Percentiles rank a stretch among this genome's conserved stretches.
Conservation (phyloP, 2,113 vertebrate species). For the Tauraco erythrolophus region DNA sequence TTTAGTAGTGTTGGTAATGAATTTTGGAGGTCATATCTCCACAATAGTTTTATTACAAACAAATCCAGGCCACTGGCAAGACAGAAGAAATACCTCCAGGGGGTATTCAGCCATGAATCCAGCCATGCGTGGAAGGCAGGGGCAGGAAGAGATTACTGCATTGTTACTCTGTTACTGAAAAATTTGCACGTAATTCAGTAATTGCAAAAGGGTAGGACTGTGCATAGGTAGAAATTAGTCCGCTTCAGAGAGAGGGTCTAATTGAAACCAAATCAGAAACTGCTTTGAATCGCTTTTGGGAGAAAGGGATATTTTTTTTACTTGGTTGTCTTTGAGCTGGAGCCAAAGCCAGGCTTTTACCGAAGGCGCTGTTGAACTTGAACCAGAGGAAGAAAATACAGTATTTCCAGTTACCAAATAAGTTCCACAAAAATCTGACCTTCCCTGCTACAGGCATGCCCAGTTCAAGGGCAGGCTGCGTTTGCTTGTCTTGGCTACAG, state of each 20-base stretch:
- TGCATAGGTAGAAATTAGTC: neutral
- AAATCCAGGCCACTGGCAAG: neutral
- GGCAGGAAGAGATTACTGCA: neutral
- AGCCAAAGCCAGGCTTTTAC: neutral
- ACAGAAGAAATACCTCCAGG: neutral
- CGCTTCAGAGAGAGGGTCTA: neutral
- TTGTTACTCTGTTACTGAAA: neutral
- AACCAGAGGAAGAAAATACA: neutral
- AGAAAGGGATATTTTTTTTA: neutral
- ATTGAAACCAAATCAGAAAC: neutral
- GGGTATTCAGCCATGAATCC: neutral
- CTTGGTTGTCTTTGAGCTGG: neutral
- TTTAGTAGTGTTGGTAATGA: neutral
- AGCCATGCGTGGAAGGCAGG: neutral
- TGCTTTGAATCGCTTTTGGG: neutral
- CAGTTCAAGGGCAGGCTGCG: neutral
- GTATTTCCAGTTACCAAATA: neutral
- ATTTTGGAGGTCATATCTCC: neutral
- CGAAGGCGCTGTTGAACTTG: neutral
- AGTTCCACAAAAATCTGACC: neutral
- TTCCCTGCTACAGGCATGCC: neutral
- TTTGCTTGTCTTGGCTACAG: neutral
- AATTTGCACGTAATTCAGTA: neutral
- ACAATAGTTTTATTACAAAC: neutral
- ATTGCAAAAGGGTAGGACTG: neutral